These are phyloP conservation scores for Serranus cabrilla DNA, from an alignment of 2,797 vertebrate genomes.

Conservation along the genomic window DNA sequence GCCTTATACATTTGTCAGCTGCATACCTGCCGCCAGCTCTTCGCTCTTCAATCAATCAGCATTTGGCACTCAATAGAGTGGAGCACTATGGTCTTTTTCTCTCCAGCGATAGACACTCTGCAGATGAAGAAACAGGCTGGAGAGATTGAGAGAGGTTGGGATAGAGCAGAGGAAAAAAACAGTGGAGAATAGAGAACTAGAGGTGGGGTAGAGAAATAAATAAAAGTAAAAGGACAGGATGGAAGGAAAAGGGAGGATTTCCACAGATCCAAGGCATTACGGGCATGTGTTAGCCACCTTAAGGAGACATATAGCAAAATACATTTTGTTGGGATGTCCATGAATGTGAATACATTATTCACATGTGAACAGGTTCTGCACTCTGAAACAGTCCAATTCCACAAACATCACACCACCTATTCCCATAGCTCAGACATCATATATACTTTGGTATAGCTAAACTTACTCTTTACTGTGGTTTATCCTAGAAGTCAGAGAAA, in stretches of 20 bases:
- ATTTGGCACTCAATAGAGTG: slow-evolving; percentile 64
- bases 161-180: background rate
- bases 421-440: too few relatives aligned
- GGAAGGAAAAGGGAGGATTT: background rate
- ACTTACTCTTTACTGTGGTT: background rate
- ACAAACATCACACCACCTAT: background rate
- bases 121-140: slow-evolving; percentile 19
- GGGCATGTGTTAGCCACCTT: background rate
- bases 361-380: too few relatives aligned
- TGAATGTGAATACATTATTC: background rate
- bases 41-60: slow-evolving; percentile 71
- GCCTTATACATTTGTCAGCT: slow-evolving; percentile 56
- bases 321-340: background rate
- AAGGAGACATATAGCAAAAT: background rate
- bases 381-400: background rate
- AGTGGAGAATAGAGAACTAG: background rate
- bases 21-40: slow-evolving; percentile 61
- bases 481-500: background rate
- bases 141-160: slow-evolving; percentile 4
- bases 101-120: slow-evolving; percentile 39
- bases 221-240: background rate
- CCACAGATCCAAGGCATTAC: background rate
- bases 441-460: background rate
- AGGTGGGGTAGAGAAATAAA: background rate
- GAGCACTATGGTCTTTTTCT: slow-evolving; percentile 45